phyloP scores from a whole-genome alignment of 2,113 vertebrate species.

The Scartelaos histophorus region DNA sequence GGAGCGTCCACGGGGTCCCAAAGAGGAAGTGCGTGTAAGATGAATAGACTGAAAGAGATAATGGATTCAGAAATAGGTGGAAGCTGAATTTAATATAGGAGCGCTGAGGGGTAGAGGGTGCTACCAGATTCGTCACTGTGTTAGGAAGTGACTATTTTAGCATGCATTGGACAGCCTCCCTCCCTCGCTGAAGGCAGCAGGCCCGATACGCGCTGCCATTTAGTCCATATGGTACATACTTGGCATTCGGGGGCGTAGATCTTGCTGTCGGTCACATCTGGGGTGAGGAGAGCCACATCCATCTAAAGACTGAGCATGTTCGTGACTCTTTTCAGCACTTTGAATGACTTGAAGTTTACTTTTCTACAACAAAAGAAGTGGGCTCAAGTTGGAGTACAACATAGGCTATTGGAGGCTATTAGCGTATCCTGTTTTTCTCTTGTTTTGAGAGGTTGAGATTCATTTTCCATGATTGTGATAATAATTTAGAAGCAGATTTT shows the following conservation, averaged over 20 bases:
- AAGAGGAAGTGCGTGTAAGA: conserved; percentile 43
- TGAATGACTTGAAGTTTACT: neutral
- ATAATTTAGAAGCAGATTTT: neutral
- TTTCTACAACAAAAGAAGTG: neutral
- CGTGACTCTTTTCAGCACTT: neutral
- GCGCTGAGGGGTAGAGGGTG: conserved; percentile 45
- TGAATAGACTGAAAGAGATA: conserved; percentile 62
- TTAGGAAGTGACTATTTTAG: conserved; percentile 37
- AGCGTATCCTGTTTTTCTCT: neutral
- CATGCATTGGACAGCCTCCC: conserved; percentile 46
- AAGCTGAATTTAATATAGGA: conserved; percentile 58
- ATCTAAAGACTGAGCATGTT: neutral
- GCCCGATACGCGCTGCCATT: conserved; percentile 24
- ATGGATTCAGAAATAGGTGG: conserved; percentile 60
- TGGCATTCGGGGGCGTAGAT: conserved; percentile 31
- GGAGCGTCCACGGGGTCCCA: conserved; percentile 39
- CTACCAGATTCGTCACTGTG: conserved; percentile 50
- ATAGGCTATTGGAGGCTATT: neutral
- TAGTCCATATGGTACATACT: conserved; percentile 32
- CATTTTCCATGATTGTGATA: neutral
- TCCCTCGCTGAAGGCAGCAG: conserved; percentile 34
- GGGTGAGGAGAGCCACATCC: conserved; percentile 6
- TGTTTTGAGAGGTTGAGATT: neutral
- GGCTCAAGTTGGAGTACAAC: neutral
- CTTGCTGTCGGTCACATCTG: conserved; percentile 29